These are phyloP conservation scores for Tribolium freemani DNA, from an alignment of 2,888 invertebrate genomes.

Conservation along the genomic window DNA sequence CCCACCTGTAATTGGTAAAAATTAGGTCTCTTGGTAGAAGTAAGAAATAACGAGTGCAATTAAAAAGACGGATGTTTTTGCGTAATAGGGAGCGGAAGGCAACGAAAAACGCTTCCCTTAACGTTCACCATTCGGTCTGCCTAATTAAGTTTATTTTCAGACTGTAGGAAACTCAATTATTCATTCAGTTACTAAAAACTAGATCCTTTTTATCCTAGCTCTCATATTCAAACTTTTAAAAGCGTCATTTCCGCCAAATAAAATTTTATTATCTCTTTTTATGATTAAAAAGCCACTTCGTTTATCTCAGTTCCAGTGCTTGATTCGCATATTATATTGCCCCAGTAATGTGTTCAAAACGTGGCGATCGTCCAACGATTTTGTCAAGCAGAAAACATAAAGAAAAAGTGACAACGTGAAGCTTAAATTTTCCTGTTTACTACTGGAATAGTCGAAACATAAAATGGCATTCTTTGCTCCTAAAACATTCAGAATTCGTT, in stretches of 20 bases:
- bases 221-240: neutral
- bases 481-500: neutral
- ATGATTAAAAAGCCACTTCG: neutral
- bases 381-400: neutral
- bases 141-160: conserved; percentile 36
- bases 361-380: neutral
- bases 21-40: conserved; percentile 21
- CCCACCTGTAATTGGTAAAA: conserved; percentile 21
- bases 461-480: too few relatives aligned
- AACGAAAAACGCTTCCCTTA: conserved; percentile 31
- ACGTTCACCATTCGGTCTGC: conserved; percentile 32
- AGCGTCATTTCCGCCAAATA: neutral
- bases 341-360: too few relatives aligned
- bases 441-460: neutral
- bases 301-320: neutral
- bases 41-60: conserved; percentile 29
- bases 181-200: conserved; percentile 24
- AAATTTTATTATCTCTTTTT: neutral
- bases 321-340: neutral
- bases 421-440: neutral
- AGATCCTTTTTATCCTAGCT: conserved; percentile 4
- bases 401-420: neutral
- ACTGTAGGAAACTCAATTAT: conserved; percentile 35
- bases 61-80: conserved; percentile 36
- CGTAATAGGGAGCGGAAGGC: conserved; percentile 23